Evolutionary conservation across 2,888 invertebrate species (phyloP).

Genomic region (Heteromurus nitidus): DNA sequence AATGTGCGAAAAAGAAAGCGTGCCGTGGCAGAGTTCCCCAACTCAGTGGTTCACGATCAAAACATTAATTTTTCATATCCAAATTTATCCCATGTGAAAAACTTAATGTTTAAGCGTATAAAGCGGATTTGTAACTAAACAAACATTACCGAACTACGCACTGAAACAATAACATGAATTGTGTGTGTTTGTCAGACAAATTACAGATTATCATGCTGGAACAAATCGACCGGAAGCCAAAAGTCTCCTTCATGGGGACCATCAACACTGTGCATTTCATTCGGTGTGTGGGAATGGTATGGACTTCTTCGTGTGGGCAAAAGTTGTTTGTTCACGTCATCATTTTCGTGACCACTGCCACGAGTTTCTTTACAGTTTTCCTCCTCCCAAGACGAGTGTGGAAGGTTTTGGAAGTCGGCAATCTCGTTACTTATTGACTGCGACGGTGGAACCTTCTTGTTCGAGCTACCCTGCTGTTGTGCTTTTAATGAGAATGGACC

Average conservation of each 20-base stretch:
- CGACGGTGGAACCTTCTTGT: conserved; percentile 10
- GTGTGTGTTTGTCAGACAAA: too few species aligned
- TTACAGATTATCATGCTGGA: conserved; percentile 55
- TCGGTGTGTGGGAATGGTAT: background rate
- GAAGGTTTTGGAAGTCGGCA: conserved; percentile 16
- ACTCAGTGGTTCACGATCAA: too few species aligned
- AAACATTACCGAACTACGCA: too few species aligned
- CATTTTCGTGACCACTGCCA: background rate
- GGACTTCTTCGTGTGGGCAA: conserved; percentile 41
- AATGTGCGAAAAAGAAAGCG: too few species aligned
- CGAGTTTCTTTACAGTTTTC: background rate
- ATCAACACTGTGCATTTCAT: background rate
- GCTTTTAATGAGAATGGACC: conserved; percentile 47
- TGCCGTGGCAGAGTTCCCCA: too few species aligned
- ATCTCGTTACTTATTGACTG: conserved; percentile 12
- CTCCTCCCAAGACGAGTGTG: conserved; percentile 8
- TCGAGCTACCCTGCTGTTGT: background rate
- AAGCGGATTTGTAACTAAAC: too few species aligned
- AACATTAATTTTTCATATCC: too few species aligned
- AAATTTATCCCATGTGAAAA: too few species aligned
- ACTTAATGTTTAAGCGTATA: too few species aligned
- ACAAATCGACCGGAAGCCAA: conserved; percentile 53
- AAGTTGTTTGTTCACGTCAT: conserved; percentile 25
- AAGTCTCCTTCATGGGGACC: background rate
- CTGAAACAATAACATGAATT: too few species aligned